Percentiles rank a stretch among this genome's conserved stretches.
Conservation (phyloP, 2,113 vertebrate genomes). For the Oxyruncus cristatus region DNA sequence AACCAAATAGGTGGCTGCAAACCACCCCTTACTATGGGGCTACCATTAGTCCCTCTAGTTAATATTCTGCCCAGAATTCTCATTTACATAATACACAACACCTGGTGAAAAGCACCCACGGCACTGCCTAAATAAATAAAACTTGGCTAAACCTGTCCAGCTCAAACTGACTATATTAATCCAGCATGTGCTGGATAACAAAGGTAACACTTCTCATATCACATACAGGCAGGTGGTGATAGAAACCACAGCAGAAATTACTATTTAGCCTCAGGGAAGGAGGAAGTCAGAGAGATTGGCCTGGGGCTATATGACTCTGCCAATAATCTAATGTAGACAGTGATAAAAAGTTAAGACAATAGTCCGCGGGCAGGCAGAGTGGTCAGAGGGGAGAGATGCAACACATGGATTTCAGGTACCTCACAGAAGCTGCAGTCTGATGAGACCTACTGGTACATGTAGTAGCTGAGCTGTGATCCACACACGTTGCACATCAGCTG, state of each 20-base stretch:
- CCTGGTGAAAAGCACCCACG: background rate
- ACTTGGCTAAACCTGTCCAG: background rate
- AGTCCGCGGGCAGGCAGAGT: background rate
- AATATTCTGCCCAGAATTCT: background rate
- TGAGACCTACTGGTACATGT: background rate
- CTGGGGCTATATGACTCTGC: background rate
- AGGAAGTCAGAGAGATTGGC: background rate
- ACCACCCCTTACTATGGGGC: background rate
- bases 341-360: background rate
- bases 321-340: background rate
- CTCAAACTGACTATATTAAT: background rate
- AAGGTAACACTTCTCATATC: background rate
- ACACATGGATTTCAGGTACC: background rate
- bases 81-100: background rate
- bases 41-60: background rate
- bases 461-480: background rate
- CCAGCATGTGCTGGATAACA: background rate
- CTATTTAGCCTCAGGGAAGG: background rate
- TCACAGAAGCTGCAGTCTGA: background rate
- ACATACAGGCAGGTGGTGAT: background rate
- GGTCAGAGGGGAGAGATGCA: rapidly evolving
- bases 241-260: background rate
- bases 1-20: background rate
- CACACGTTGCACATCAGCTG: rapidly evolving
- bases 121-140: background rate